Base-by-base conservation (phyloP, 1,140 invertebrate genomes). In the Yoshiicerus persimilis region DNA sequence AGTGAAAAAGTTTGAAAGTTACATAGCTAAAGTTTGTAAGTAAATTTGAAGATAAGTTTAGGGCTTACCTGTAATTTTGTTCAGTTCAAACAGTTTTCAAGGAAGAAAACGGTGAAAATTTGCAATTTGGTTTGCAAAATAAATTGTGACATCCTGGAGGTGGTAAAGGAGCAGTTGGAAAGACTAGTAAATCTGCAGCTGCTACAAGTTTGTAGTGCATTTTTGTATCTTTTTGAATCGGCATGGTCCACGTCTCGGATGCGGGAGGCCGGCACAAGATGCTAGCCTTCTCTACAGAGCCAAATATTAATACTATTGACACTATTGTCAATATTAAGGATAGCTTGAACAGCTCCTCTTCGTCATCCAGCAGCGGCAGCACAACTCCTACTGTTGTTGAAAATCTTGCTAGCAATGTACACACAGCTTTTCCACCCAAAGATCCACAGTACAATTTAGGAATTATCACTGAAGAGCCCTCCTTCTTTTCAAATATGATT, bases 251-350 rank as follows among this genome's bases (percentile, higher is more conserved):
- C 87, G 89, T 90, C 23, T 87, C 88, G 38, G 88, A 89, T 86
- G 88, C 66, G 83, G 89, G 87, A 86, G 87, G 89, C 39, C 86
- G 87, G 56, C 87, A 85, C 80, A 90, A 90, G 87, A 89, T 90
- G 89, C 89, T 90, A 88, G 88, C 89, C 88, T 90, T 90, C 88
- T 86, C 89, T 10, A 90, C 87, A 25, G 89, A 90, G 86, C 89
- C 89, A 32, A 89, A 86, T 85, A 86, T 89, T 62, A 89, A 87
- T 70, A 84, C 83, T n/a, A 87, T 89, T 41, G 75, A 77, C 75
- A 89, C 75, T 25, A 85, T 89, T 47, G 27, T 39, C 86, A 47
- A 87, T 32, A 62, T 41, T 27, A 84, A 84, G 27, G 34, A 89
- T 13, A 34, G 56, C 84, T 41, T 70, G 13, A 77, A 64, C 16